A percentile compares a stretch with the other conserved stretches of the same genome.
These are phyloP conservation scores for Phrixothrix hirtus DNA, from an alignment of 2,888 invertebrate species.

Conservation along the genomic window DNA sequence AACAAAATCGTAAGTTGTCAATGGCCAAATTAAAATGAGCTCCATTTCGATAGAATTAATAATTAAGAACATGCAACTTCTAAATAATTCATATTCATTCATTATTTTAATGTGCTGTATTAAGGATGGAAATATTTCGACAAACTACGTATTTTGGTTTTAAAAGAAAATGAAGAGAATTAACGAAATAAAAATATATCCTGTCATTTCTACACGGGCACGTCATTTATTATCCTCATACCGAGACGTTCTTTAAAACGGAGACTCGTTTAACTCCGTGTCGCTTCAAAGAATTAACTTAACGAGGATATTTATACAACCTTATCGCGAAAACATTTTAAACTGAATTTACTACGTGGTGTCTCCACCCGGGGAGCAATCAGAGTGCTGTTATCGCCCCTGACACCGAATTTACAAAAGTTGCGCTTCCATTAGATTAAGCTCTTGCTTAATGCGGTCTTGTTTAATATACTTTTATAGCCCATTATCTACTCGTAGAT, in stretches of 20 bases:
- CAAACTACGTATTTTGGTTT: constrained; percentile 31
- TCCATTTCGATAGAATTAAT: no score
- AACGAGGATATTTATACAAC: constrained; percentile 54
- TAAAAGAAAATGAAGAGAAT: constrained; percentile 32
- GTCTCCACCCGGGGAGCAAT: constrained; percentile 46
- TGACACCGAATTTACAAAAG: constrained; percentile 49
- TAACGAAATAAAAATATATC: constrained; percentile 36
- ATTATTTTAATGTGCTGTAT: constrained; percentile 14
- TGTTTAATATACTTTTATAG: constrained; percentile 49
- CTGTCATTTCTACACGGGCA: constrained; percentile 32
- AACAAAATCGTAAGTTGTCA: no score
- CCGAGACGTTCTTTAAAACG: constrained; percentile 32
- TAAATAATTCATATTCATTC: no score
- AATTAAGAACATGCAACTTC: no score
- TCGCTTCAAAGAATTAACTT: constrained; percentile 50
- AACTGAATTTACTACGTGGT: constrained; percentile 52
- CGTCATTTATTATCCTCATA: constrained; percentile 33
- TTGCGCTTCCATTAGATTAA: constrained; percentile 48
- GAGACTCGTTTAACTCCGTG: constrained; percentile 37
- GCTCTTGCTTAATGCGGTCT: constrained; percentile 46
- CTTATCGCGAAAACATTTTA: constrained; percentile 53
- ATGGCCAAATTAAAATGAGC: no score
- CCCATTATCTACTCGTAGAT: constrained; percentile 43
- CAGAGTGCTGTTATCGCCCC: constrained; percentile 47
- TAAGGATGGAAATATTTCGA: constrained; percentile 18